Percentiles rank a stretch among this genome's conserved stretches.
Evolutionary conservation across 2,113 vertebrate genomes (phyloP).

Genomic region (Elaphurus davidianus): DNA sequence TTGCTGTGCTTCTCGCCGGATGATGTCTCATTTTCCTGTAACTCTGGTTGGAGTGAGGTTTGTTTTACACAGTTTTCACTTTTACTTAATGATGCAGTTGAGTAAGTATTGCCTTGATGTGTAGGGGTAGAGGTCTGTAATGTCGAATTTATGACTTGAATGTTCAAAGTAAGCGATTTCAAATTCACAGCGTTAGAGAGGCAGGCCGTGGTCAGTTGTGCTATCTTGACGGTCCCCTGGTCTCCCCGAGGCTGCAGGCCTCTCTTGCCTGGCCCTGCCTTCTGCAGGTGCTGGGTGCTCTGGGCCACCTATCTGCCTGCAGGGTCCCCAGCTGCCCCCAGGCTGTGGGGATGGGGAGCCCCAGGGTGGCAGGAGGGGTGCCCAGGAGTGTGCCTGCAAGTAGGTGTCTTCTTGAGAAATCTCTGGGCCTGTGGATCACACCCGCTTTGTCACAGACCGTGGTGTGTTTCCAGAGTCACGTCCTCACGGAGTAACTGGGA

Average conservation of each 20-base stretch:
- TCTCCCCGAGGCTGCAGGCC: rapidly evolving
- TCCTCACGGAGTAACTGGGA: neutral
- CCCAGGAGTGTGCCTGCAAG: neutral
- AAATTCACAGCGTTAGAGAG: neutral
- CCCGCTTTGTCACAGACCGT: neutral
- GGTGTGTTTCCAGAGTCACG: no score
- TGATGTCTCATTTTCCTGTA: neutral
- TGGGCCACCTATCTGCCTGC: rapidly evolving
- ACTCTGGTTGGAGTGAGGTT: neutral
- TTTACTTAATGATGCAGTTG: neutral
- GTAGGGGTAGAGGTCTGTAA: neutral
- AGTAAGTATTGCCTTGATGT: neutral
- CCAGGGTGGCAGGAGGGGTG: neutral
- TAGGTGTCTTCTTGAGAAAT: neutral
- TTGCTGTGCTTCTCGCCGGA: rapidly evolving
- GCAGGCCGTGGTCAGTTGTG: rapidly evolving
- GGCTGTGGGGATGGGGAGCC: neutral
- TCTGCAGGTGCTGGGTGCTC: neutral
- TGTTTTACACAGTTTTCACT: neutral
- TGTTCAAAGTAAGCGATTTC: neutral
- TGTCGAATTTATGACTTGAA: neutral
- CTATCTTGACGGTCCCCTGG: rapidly evolving
- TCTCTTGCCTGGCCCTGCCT: rapidly evolving
- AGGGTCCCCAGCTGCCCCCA: neutral
- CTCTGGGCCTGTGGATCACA: neutral